phyloP scores from a whole-genome alignment of 64 coral and sea anemone genomes.

The Trachythela sp. region DNA sequence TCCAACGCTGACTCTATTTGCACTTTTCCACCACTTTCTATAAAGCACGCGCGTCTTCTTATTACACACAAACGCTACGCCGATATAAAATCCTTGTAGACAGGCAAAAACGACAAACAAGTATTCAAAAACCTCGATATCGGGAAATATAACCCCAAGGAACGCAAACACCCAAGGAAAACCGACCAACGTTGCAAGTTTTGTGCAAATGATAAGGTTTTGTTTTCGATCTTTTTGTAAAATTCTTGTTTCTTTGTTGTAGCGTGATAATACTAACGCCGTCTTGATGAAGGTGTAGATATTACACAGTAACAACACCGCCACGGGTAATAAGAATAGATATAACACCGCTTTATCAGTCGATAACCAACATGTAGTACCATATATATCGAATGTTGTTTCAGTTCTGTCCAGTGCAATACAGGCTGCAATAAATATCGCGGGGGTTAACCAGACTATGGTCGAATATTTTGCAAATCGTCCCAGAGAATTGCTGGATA shows the following conservation, averaged over 20 bases:
- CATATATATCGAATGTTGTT: neutral
- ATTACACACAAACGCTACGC: neutral
- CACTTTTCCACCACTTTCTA: neutral
- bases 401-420: neutral
- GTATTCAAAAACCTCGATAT: neutral
- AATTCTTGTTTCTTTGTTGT: neutral
- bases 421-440: neutral
- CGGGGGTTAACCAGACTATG: neutral
- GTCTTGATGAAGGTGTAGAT: neutral
- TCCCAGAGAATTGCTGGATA: neutral
- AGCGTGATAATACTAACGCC: neutral
- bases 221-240: neutral
- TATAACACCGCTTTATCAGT: neutral
- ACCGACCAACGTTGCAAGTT: neutral
- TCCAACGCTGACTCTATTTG: neutral
- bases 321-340: neutral
- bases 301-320: neutral
- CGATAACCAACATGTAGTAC: neutral
- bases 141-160: neutral
- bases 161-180: neutral
- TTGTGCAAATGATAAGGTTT: neutral
- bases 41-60: neutral
- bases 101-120: neutral
- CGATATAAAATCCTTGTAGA: neutral
- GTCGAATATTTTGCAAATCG: neutral